These are phyloP conservation scores for Lycophotia porphyrea DNA, from an alignment of 2,888 invertebrate genomes.

Conservation along the genomic window DNA sequence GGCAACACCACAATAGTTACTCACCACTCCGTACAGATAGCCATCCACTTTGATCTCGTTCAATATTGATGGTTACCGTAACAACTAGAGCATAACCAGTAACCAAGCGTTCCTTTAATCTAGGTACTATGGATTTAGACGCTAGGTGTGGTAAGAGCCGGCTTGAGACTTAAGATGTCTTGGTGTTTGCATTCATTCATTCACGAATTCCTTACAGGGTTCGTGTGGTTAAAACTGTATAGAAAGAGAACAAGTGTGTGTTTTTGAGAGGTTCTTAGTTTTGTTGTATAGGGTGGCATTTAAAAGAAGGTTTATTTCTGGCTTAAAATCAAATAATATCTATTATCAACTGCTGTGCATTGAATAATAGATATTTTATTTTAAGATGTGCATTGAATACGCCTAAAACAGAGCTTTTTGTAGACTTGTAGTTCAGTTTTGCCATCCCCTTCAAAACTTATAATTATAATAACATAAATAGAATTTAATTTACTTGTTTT, in stretches of 20 bases:
- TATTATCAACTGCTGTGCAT: neutral
- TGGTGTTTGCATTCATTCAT: slow-evolving; percentile 13
- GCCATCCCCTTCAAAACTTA: neutral
- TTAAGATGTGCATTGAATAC: neutral
- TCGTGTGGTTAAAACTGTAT: neutral
- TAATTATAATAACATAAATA: neutral
- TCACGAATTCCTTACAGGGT: neutral
- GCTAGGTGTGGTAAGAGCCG: slow-evolving; percentile 17
- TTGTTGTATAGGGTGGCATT: neutral
- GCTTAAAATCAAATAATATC: neutral
- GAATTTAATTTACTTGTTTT: neutral
- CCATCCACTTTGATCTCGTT: slow-evolving; percentile 57
- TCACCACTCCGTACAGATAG: slow-evolving; percentile 13
- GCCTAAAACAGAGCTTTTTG: neutral
- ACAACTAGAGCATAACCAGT: slow-evolving; percentile 41
- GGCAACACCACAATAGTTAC: slow-evolving; percentile 36
- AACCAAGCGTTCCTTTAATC: slow-evolving; percentile 65
- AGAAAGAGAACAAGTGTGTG: neutral
- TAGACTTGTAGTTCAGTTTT: too few species aligned
- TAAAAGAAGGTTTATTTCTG: neutral
- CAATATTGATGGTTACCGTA: slow-evolving; percentile 56
- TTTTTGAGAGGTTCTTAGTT: neutral
- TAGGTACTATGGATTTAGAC: slow-evolving; percentile 35
- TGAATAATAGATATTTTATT: too few species aligned
- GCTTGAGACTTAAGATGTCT: slow-evolving; percentile 25